These are phyloP conservation scores for Pyrocoelia pectoralis DNA, from an alignment of 2,888 invertebrate species.

Conservation along the genomic window DNA sequence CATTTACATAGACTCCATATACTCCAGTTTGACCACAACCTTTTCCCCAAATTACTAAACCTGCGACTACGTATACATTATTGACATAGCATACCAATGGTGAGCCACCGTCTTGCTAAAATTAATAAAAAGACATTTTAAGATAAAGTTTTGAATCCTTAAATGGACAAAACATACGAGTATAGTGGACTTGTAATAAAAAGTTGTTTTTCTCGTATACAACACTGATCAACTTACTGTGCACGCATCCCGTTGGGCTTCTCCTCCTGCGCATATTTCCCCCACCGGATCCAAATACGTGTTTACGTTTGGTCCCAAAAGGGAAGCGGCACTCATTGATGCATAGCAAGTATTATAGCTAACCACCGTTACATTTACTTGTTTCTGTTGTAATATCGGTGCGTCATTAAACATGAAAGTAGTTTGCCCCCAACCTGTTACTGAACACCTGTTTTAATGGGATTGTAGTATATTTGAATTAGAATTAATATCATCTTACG, in stretches of 20 bases:
- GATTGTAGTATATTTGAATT: background rate
- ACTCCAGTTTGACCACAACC: conserved; percentile 75
- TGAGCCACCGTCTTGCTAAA: conserved; percentile 78
- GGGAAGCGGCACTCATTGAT: conserved; percentile 44
- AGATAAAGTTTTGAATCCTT: too few relatives aligned
- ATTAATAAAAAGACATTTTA: too few relatives aligned
- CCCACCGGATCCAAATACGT: conserved; percentile 50
- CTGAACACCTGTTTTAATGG: conserved; percentile 63
- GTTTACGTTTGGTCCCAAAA: conserved; percentile 50
- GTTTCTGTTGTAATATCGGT: conserved; percentile 69
- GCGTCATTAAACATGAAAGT: conserved; percentile 64
- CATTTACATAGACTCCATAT: conserved; percentile 81
- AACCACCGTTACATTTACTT: conserved; percentile 78
- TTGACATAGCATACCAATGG: conserved; percentile 69
- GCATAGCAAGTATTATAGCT: conserved; percentile 61
- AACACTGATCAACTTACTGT: conserved; percentile 52
- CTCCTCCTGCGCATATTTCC: conserved; percentile 57
- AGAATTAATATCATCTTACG: conserved; percentile 30
- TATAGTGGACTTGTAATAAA: too few relatives aligned
- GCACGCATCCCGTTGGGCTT: conserved; percentile 51
- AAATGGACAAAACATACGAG: too few relatives aligned
- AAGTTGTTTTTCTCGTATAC: too few relatives aligned
- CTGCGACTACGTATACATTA: conserved; percentile 69
- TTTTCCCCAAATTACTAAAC: conserved; percentile 78
- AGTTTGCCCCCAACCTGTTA: conserved; percentile 90